Base-by-base conservation (phyloP, 92 coral and sea anemone genomes). In the Meandrina meandrites region DNA sequence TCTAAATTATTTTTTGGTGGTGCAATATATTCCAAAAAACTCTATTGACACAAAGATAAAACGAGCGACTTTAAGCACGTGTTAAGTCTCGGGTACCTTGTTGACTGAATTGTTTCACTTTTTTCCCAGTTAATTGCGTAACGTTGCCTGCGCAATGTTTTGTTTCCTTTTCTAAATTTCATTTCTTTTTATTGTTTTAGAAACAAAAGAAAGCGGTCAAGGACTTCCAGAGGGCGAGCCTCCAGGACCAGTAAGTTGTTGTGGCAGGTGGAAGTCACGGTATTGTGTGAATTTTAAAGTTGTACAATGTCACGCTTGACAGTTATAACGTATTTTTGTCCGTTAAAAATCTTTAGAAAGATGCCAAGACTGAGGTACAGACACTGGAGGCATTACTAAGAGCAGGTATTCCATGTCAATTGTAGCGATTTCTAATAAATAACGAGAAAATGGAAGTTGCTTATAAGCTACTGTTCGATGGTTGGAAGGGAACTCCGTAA, bases 171-270 rank as follows among this genome's bases (percentile, higher is more conserved):
- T 18, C 8, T 73, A 50, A 37, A 37, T 19, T n/a, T n/a, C n/a
- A n/a, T n/a, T n/a, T 64, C 1, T 27, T 67, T 27, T 42, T 17
- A 45, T 18, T 48, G 53, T 48, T 40, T 15, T 34, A 84, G 83
- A 86, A 68, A 86, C 54, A 7, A 77, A 54, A 28, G 83, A 86
- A 57, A 80, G 22, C 3, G 47, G 89, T 67, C 89, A 91, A 34
- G 98, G 95, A 13, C 89, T 94, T 66, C 92, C 98, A 8, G 95
- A 92, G 36, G 98, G 98, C 8, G 95, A 94, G 50, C 92, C 92
- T 37, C 84, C 89, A 34, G 94, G 93, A 48, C 90, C 88, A 80
- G 98, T 94, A 86, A 81, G 89, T 78, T 19, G n/a, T n/a, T n/a
- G n/a, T n/a, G n/a, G n/a, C n/a, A n/a, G n/a, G n/a, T n/a, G 17